These are phyloP conservation scores for Pterois miles DNA, from an alignment of 2,797 vertebrate genomes.

Conservation along the genomic window DNA sequence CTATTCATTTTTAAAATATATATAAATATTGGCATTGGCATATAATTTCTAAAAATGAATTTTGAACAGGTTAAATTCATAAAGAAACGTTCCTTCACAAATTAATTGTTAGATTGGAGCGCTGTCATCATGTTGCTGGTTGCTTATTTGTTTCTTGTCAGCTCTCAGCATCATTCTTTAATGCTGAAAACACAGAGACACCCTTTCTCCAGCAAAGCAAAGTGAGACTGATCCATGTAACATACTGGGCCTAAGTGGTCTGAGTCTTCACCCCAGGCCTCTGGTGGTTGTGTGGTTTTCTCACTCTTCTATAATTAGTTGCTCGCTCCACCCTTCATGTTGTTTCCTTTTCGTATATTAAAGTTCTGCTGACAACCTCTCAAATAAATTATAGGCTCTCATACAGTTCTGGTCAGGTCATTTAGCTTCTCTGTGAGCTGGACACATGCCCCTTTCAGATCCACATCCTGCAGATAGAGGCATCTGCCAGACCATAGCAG, in stretches of 20 bases:
- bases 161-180: neutral
- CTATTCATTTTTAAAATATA: neutral
- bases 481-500: slow-evolving; percentile 47
- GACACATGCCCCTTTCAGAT: slow-evolving; percentile 33
- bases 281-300: slow-evolving; percentile 67
- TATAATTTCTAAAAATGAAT: neutral
- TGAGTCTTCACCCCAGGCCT: slow-evolving; percentile 43
- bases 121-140: neutral
- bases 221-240: slow-evolving; percentile 31
- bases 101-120: neutral
- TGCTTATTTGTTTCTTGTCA: neutral
- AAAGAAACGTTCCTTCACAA: neutral
- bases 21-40: neutral
- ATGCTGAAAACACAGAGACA: slow-evolving; percentile 3
- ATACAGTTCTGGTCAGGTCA: slow-evolving; percentile 56
- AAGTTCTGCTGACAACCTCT: slow-evolving; percentile 75
- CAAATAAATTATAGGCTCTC: slow-evolving; percentile 71
- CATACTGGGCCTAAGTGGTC: slow-evolving; percentile 30
- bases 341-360: slow-evolving; percentile 73
- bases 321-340: slow-evolving; percentile 63
- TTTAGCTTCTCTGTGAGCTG: slow-evolving; percentile 34
- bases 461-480: slow-evolving; percentile 19
- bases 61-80: too few relatives aligned
- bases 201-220: slow-evolving; percentile 3
- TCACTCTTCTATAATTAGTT: slow-evolving; percentile 78